Conservation (phyloP, 2,113 vertebrate genomes). For the Eolophus roseicapilla region DNA sequence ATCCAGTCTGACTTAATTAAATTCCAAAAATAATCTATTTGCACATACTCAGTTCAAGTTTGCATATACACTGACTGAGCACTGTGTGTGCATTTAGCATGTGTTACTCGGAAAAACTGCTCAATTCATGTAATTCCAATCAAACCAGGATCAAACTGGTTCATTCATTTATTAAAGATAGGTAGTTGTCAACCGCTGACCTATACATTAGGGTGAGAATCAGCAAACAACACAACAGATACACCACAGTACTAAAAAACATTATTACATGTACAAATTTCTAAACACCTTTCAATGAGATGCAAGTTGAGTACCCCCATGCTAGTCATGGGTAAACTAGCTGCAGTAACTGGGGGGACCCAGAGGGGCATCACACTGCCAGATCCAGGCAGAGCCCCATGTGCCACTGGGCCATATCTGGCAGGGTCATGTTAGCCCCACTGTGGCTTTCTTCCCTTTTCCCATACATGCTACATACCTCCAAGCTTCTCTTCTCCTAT, state of each 20-base stretch:
- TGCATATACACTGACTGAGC: neutral
- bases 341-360: rapidly evolving
- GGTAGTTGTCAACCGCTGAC: neutral
- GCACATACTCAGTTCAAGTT: neutral
- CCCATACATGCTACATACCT: neutral
- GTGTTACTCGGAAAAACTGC: neutral
- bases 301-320: too few relatives aligned
- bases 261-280: neutral
- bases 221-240: neutral
- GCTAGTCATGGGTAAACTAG: neutral
- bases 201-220: neutral
- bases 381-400: neutral
- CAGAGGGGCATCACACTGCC: rapidly evolving
- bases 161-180: neutral
- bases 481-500: neutral
- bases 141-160: neutral
- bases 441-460: neutral
- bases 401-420: too few relatives aligned
- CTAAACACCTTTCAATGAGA: neutral
- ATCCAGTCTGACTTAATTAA: neutral
- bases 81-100: neutral
- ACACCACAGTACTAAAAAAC: neutral
- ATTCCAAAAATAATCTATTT: neutral
- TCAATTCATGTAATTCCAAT: neutral
- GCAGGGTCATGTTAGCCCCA: rapidly evolving